Base-by-base conservation (phyloP, 1,140 invertebrate genomes). In the Phymorhynchus buccinoides region DNA sequence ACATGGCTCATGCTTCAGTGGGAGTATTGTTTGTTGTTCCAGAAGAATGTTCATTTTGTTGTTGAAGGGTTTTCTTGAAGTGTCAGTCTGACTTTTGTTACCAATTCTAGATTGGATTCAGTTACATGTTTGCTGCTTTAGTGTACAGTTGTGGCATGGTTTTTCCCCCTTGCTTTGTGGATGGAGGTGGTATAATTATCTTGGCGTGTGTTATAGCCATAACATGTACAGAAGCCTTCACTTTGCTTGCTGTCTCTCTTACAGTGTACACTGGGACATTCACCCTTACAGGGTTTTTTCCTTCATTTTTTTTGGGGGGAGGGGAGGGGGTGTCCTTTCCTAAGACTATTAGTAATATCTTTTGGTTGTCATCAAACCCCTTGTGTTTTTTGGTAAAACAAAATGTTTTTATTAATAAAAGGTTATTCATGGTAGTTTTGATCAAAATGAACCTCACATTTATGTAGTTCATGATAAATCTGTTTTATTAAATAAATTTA, bases 261-360 rank as follows among this genome's bases (percentile, higher is more conserved):
- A 77, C 73, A 77, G n/a, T 62, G 56, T 62, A 77, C 35, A 77
- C n/a, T 77, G 35, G 73, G 73, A 77, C 12, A 16, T 18, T 42
- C 41, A n/a, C 35, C 41, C 0, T 77, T 32, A 42, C 73, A 18
- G 16, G 0, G 0, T 77, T 77, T 77, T 77, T 77, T 77, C 35
- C 41, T 77, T 73, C 44, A 18, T 48, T 18, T 18, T 18, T 48
- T 48, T 48, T 48, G 7, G 6, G 44, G 56, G n/a, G n/a, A n/a
- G n/a, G n/a, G n/a, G n/a, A n/a, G n/a, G n/a, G n/a, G n/a, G n/a
- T n/a, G 4, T 62, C n/a, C 56, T 22, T 62, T 62, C 56, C 56
- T 27, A 62, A 62, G 1, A 39, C n/a, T 39, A 77, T 27, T 22
- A 27, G 22, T 27, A 62, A 18, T 18, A 1, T 62, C 56, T 62